Percentiles rank a stretch among this genome's conserved stretches.
These are phyloP conservation scores for Tragelaphus buxtoni DNA, from an alignment of 2,113 vertebrate genomes.

Conservation along the genomic window DNA sequence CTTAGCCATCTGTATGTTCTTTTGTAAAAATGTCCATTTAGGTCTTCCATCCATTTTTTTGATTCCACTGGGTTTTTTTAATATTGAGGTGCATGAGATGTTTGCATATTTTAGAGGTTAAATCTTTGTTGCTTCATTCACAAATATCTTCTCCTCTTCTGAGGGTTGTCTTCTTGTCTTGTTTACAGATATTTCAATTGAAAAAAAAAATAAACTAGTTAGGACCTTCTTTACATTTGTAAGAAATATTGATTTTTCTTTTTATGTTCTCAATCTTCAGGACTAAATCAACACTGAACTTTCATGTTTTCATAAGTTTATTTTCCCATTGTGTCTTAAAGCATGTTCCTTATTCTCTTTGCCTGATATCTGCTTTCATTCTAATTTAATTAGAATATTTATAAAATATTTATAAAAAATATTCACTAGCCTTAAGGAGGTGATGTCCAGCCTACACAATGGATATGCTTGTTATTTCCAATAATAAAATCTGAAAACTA, in stretches of 20 bases:
- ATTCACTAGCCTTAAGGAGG: neutral
- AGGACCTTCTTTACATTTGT: neutral
- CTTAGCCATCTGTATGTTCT: neutral
- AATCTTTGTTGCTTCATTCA: neutral
- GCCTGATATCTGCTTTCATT: neutral
- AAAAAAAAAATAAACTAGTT: neutral
- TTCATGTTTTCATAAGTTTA: neutral
- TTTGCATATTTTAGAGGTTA: neutral
- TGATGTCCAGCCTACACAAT: neutral
- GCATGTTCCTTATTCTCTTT: neutral
- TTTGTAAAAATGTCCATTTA: neutral
- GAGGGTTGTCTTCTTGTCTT: neutral
- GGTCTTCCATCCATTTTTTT: neutral
- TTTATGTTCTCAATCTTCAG: neutral
- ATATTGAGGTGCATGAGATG: neutral
- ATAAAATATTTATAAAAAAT: neutral
- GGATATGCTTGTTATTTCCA: neutral
- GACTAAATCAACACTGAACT: neutral
- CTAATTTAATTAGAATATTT: neutral
- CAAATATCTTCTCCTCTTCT: neutral
- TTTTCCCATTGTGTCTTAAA: neutral
- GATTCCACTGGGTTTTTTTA: fast-evolving
- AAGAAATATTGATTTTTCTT: neutral
- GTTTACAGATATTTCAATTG: neutral
- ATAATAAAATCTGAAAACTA: neutral